phyloP scores from a whole-genome alignment of 2,113 vertebrate species.

The Illadopsis cleaveri region DNA sequence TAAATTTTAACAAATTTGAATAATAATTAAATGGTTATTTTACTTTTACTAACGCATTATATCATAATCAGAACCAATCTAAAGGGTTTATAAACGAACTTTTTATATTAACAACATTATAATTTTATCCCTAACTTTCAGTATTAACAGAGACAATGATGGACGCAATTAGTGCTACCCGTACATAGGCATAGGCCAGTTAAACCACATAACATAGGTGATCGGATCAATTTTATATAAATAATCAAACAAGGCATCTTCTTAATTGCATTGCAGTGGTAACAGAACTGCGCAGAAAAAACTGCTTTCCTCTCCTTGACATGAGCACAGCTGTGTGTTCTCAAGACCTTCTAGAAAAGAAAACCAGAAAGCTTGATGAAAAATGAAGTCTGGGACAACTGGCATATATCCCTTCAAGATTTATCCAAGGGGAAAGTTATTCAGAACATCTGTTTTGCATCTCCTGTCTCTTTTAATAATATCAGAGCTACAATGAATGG shows the following conservation, averaged over 20 bases:
- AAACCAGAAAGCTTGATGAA: background rate
- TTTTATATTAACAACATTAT: background rate
- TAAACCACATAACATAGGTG: background rate
- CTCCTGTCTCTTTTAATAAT: background rate
- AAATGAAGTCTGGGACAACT: background rate
- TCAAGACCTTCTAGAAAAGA: background rate
- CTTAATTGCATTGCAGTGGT: background rate
- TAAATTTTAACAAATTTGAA: background rate
- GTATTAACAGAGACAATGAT: background rate
- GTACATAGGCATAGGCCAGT: background rate
- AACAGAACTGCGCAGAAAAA: background rate
- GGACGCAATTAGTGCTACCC: background rate
- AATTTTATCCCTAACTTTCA: background rate
- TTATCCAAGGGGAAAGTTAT: background rate
- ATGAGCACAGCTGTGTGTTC: background rate
- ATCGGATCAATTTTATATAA: background rate
- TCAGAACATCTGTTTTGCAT: background rate
- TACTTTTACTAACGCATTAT: background rate
- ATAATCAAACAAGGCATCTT: background rate
- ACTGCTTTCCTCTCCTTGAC: background rate
- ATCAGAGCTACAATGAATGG: background rate
- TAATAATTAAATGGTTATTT: background rate
- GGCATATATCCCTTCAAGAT: background rate
- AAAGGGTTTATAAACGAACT: background rate
- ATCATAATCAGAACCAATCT: background rate